Conservation (phyloP, 2,888 invertebrate genomes). For the Poecilobothrus nobilitatus region DNA sequence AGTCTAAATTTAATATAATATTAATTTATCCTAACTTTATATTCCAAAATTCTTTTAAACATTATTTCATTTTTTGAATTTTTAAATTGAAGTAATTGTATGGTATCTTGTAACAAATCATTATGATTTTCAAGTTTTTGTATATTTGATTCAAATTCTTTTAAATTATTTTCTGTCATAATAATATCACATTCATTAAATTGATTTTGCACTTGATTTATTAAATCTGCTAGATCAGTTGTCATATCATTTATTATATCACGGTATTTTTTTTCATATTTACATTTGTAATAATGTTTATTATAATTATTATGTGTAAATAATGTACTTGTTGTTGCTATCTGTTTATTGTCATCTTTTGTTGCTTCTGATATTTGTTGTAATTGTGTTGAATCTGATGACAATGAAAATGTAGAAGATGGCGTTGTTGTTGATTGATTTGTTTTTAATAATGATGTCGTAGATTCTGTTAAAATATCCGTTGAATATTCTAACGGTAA, state of each 20-base stretch:
- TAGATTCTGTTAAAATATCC: neutral
- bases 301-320: neutral
- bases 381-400: neutral
- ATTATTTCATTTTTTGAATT: slow-evolving; percentile 14
- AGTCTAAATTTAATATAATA: neutral
- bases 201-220: slow-evolving; percentile 34
- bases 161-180: slow-evolving; percentile 20
- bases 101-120: slow-evolving; percentile 29
- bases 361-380: neutral
- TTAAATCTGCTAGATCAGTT: slow-evolving; percentile 35
- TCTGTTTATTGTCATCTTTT: neutral
- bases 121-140: slow-evolving; percentile 31
- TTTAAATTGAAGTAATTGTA: slow-evolving; percentile 23
- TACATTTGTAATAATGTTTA: neutral
- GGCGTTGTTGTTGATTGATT: neutral
- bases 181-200: slow-evolving; percentile 27
- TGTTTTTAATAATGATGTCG: neutral
- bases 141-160: slow-evolving; percentile 26
- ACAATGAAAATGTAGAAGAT: no score
- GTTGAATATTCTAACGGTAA: neutral
- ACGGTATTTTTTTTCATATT: slow-evolving; percentile 28
- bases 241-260: slow-evolving; percentile 39
- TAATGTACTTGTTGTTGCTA: neutral
- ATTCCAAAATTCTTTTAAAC: slow-evolving; percentile 8
- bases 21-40: slow-evolving; percentile 12